phyloP scores from a whole-genome alignment of 2,888 invertebrate genomes.

The Coenonympha glycerion region DNA sequence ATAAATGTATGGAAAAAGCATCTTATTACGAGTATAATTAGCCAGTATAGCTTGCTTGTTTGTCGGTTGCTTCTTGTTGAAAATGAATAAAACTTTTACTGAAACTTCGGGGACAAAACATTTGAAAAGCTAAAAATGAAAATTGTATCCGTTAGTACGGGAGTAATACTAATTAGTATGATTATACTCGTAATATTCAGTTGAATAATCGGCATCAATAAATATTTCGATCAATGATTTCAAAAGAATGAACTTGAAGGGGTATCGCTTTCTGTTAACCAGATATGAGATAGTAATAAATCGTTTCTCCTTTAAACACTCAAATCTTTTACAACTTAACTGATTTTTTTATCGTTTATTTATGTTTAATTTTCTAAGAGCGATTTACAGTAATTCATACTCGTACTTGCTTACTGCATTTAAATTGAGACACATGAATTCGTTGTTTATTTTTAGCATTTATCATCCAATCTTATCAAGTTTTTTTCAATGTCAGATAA shows the following conservation, averaged over 20 bases:
- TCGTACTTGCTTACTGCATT: too few species aligned
- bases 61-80: too few species aligned
- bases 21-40: too few species aligned
- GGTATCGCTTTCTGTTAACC: not conserved
- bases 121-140: too few species aligned
- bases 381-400: too few species aligned
- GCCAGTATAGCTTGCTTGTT: too few species aligned
- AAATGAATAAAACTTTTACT: too few species aligned
- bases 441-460: not conserved
- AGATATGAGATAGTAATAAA: not conserved
- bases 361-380: not conserved
- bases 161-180: too few species aligned
- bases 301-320: not conserved
- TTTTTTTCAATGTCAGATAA: constrained; percentile 1
- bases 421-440: not conserved
- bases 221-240: not conserved
- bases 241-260: not conserved
- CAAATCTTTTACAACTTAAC: not conserved
- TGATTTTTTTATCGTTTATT: not conserved
- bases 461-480: constrained; percentile 3
- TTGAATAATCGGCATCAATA: not conserved
- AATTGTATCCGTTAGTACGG: too few species aligned
- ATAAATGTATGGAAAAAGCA: too few species aligned
- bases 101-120: too few species aligned
- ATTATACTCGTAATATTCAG: too few species aligned